Conservation (phyloP, 2,797 vertebrate species). For the Pelodytes ibericus region DNA sequence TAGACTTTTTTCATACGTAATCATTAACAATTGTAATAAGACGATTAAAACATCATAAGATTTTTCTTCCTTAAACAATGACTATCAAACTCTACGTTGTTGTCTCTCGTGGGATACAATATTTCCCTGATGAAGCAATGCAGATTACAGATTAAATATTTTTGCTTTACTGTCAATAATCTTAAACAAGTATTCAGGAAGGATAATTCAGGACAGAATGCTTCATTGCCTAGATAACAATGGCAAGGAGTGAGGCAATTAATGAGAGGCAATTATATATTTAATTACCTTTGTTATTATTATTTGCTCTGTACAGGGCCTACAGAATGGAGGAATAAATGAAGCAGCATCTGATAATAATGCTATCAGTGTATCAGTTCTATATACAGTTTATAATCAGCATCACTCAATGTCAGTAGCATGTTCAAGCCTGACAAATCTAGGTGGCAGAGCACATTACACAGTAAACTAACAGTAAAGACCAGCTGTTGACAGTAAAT, state of each 20-base stretch:
- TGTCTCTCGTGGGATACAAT: conserved; percentile 57
- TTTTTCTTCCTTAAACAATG: conserved; percentile 60
- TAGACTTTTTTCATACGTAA: conserved; percentile 73
- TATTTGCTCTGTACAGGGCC: conserved; percentile 50
- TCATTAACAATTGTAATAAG: conserved; percentile 75
- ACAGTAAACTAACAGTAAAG: conserved; percentile 3
- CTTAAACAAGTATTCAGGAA: conserved; percentile 45
- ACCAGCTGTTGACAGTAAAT: conserved; percentile 5
- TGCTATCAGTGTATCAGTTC: not conserved
- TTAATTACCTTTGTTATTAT: conserved; percentile 53
- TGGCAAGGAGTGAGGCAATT: conserved; percentile 45
- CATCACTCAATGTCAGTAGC: not conserved
- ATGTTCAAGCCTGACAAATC: conserved; percentile 7
- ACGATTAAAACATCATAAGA: conserved; percentile 67
- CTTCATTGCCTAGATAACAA: conserved; percentile 48
- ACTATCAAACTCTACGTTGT: conserved; percentile 65
- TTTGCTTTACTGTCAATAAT: conserved; percentile 43
- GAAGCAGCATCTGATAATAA: fast-evolving
- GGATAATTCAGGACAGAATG: conserved; percentile 17
- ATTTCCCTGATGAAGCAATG: conserved; percentile 53
- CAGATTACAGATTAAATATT: conserved; percentile 51
- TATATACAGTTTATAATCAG: conserved; percentile 7
- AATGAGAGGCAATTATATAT: conserved; percentile 36
- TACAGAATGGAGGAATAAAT: conserved; percentile 29
- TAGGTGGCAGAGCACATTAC: conserved; percentile 19